Evolutionary conservation across 1,140 invertebrate species (phyloP).

Genomic region (Batillaria attramentaria): DNA sequence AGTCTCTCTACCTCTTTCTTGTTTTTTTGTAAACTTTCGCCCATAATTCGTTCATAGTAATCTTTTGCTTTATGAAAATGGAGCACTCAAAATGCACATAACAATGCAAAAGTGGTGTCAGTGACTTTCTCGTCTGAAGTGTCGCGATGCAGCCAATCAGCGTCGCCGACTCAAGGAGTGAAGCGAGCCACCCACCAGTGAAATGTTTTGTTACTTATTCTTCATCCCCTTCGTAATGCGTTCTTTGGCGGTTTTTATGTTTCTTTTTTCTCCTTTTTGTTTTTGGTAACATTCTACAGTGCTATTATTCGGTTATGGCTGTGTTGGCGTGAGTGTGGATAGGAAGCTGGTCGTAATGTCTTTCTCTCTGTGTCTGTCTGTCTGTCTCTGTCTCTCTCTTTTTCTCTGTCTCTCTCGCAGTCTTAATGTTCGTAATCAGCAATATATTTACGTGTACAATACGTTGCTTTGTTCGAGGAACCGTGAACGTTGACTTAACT

Average conservation of each 20-base stretch:
- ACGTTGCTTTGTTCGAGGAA: too few relatives aligned
- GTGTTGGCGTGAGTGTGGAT: not conserved
- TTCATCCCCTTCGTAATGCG: not conserved
- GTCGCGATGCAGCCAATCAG: not conserved
- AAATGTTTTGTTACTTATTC: not conserved
- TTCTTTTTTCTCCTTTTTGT: not conserved
- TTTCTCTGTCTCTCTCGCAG: not conserved
- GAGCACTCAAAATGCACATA: slow-evolving; percentile 22
- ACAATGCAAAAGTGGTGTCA: slow-evolving; percentile 23
- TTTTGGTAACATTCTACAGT: not conserved
- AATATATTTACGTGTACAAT: too few relatives aligned
- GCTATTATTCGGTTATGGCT: not conserved
- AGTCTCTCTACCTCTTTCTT: not conserved
- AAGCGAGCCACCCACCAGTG: slow-evolving; percentile 3
- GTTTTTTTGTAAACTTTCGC: not conserved
- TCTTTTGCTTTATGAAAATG: slow-evolving; percentile 17
- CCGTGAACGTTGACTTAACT: too few relatives aligned
- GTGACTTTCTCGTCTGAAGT: not conserved
- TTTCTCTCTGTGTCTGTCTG: not conserved
- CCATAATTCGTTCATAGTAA: not conserved
- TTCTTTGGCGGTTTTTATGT: not conserved
- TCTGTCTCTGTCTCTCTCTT: not conserved
- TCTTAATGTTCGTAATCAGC: too few relatives aligned
- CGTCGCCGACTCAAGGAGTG: not conserved
- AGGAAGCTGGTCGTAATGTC: not conserved